phyloP scores from a whole-genome alignment of 2,888 invertebrate genomes.

The Blera fallax region DNA sequence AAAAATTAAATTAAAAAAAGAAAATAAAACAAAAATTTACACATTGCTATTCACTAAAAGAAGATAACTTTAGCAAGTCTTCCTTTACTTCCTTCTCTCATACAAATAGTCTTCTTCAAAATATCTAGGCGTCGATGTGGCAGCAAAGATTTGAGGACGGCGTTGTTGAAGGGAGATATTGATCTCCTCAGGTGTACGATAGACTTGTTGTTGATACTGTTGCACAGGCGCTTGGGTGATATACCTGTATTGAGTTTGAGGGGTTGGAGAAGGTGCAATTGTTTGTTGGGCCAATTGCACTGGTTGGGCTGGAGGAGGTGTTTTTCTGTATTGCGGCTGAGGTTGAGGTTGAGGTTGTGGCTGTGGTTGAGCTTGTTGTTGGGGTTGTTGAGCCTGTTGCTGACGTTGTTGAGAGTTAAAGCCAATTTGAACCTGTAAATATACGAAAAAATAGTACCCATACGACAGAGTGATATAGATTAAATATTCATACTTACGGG shows the following conservation, averaged over 20 bases:
- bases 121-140: slow-evolving; percentile 81
- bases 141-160: slow-evolving; percentile 82
- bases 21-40: slow-evolving; percentile 56
- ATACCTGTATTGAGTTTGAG: slow-evolving; percentile 79
- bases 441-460: slow-evolving; percentile 11
- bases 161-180: slow-evolving; percentile 93
- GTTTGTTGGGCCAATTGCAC: slow-evolving; percentile 75
- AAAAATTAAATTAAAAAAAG: no score
- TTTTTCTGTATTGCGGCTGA: slow-evolving; percentile 72
- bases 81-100: slow-evolving; percentile 79
- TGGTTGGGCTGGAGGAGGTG: slow-evolving; percentile 59
- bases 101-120: slow-evolving; percentile 81
- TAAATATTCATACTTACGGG: slow-evolving; percentile 75
- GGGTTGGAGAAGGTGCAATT: slow-evolving; percentile 80
- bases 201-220: slow-evolving; percentile 86
- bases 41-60: slow-evolving; percentile 53
- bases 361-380: slow-evolving; percentile 77
- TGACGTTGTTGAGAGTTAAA: slow-evolving; percentile 78
- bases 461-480: background rate
- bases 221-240: slow-evolving; percentile 80
- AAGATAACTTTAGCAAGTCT: background rate
- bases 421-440: slow-evolving; percentile 78
- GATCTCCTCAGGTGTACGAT: slow-evolving; percentile 92
- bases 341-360: slow-evolving; percentile 78
- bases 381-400: slow-evolving; percentile 75